Percentiles rank a stretch among this genome's conserved stretches.
Conservation (phyloP, 2,888 invertebrate species). For the Drosophila vallismaia region DNA sequence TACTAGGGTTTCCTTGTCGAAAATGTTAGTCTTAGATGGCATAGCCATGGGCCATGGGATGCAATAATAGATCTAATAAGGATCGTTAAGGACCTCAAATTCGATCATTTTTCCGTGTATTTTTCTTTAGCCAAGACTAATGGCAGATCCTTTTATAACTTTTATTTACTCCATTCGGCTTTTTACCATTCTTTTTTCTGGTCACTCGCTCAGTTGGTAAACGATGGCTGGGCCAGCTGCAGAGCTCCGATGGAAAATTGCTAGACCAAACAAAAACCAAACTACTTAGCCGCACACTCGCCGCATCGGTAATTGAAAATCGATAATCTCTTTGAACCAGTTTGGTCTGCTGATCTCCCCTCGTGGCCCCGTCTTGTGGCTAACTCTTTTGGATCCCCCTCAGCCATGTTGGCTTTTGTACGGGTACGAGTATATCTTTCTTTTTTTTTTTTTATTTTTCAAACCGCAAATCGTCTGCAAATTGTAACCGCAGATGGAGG, state of each 20-base stretch:
- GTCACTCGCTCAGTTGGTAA: slow-evolving; percentile 47
- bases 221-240: slow-evolving; percentile 60
- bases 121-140: background rate
- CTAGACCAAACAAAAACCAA: slow-evolving; percentile 79
- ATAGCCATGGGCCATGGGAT: too few species aligned
- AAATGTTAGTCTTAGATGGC: too few species aligned
- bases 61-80: too few species aligned
- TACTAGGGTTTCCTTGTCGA: too few species aligned
- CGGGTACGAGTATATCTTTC: too few species aligned
- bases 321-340: slow-evolving; percentile 76
- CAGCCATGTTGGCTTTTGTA: slow-evolving; percentile 65
- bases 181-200: background rate
- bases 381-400: slow-evolving; percentile 18
- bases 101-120: background rate
- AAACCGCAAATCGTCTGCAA: slow-evolving; percentile 78
- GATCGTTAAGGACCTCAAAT: too few species aligned
- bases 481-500: slow-evolving; percentile 67
- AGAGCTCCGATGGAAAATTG: slow-evolving; percentile 68
- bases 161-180: slow-evolving; percentile 30
- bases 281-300: slow-evolving; percentile 78
- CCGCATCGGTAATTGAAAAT: slow-evolving; percentile 80
- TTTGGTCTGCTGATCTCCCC: slow-evolving; percentile 57
- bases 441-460: background rate
- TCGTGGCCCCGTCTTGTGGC: background rate
- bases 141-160: slow-evolving; percentile 11